These are phyloP conservation scores for Trachurus trachurus DNA, from an alignment of 2,797 vertebrate genomes.

Conservation along the genomic window DNA sequence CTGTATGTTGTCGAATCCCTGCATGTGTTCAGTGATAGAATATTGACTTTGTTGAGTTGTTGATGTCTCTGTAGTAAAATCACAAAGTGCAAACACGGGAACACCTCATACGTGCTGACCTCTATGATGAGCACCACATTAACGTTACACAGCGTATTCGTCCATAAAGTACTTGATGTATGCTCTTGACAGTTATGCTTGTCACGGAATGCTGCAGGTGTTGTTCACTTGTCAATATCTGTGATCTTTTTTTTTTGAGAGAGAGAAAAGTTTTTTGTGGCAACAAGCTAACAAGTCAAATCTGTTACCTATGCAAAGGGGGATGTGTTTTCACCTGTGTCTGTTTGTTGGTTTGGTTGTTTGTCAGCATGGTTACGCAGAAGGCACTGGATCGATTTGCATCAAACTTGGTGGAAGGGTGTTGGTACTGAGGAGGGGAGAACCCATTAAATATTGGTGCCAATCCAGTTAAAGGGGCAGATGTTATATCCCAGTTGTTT, in stretches of 20 bases:
- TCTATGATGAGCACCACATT: constrained; percentile 43
- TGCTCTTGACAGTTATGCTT: constrained; percentile 21
- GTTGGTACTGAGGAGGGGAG: too few relatives aligned
- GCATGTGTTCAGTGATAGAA: constrained; percentile 7
- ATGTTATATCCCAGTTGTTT: too few relatives aligned
- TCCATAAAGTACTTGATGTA: constrained; percentile 38
- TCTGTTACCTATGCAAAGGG: background rate
- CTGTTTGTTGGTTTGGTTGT: too few relatives aligned
- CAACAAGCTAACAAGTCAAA: background rate
- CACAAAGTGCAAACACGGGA: background rate
- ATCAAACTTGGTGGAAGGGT: background rate
- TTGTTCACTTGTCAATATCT: constrained; percentile 29
- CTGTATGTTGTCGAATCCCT: background rate
- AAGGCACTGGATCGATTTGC: background rate
- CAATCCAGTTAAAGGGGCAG: too few relatives aligned
- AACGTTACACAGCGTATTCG: constrained; percentile 27
- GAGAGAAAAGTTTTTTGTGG: constrained; percentile 29
- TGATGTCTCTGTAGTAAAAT: constrained; percentile 15
- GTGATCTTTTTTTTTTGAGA: background rate
- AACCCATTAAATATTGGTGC: too few relatives aligned
- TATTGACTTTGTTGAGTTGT: background rate
- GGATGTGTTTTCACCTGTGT: too few relatives aligned
- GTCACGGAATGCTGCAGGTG: constrained; percentile 24
- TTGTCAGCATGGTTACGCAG: background rate
- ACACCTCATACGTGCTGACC: constrained; percentile 1